phyloP scores from a whole-genome alignment of 2,113 vertebrate genomes.

The Saccopteryx leptura region DNA sequence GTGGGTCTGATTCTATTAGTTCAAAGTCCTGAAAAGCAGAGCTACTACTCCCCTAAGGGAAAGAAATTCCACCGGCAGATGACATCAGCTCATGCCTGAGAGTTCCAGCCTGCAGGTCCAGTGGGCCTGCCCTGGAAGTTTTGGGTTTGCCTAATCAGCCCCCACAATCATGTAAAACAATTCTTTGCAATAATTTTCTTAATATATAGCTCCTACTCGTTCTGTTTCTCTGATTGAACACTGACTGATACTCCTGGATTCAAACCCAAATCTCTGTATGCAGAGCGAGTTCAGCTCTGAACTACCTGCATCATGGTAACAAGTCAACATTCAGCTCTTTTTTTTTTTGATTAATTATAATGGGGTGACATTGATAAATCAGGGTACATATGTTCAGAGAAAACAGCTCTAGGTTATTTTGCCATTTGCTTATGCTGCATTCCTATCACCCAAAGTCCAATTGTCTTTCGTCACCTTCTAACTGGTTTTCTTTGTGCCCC shows the following conservation, averaged over 20 bases:
- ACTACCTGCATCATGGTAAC: neutral
- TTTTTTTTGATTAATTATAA: too few relatives aligned
- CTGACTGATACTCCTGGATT: neutral
- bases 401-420: too few relatives aligned
- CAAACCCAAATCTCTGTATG: neutral
- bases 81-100: too few relatives aligned
- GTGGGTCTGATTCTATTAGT: neutral
- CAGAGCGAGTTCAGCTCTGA: neutral
- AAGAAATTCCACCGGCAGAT: neutral
- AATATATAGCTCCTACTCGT: neutral
- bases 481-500: too few relatives aligned
- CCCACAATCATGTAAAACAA: neutral
- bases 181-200: neutral
- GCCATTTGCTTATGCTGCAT: too few relatives aligned
- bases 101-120: neutral
- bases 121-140: neutral
- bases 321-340: neutral
- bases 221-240: neutral
- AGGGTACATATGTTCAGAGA: too few relatives aligned
- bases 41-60: neutral
- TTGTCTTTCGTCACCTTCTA: too few relatives aligned
- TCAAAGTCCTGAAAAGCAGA: neutral
- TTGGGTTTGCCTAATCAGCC: neutral
- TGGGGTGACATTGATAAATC: too few relatives aligned
- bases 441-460: too few relatives aligned